Percentiles rank a stretch among this genome's conserved stretches.
These are phyloP conservation scores for Trinorchestia longiramus DNA, from an alignment of 1,140 invertebrate genomes.

Conservation along the genomic window DNA sequence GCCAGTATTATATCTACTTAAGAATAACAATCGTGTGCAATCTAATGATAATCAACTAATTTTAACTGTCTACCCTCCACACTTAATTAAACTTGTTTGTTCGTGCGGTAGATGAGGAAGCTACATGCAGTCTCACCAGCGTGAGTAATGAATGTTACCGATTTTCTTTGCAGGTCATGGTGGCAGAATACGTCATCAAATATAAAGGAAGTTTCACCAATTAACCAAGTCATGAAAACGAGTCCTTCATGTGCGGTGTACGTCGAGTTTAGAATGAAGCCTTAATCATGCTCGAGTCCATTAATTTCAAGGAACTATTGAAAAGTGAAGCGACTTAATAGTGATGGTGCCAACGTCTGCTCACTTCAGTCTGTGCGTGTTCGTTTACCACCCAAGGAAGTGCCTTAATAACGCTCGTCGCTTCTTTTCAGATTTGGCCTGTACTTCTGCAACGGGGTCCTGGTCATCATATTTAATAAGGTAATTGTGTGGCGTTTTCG, in stretches of 20 bases:
- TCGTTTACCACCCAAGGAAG: conserved; percentile 41
- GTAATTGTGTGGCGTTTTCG: conserved; percentile 27
- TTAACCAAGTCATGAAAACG: conserved; percentile 20
- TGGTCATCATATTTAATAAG: conserved; percentile 54
- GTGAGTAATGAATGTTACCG: neutral
- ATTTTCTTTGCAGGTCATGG: neutral
- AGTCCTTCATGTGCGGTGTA: conserved; percentile 10
- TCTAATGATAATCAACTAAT: neutral
- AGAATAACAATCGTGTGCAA: neutral
- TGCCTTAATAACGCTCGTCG: neutral
- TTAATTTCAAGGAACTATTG: conserved; percentile 31
- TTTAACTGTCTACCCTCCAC: neutral
- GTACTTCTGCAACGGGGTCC: neutral
- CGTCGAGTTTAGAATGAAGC: neutral
- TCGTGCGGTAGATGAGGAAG: neutral
- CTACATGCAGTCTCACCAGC: neutral
- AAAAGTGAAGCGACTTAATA: conserved; percentile 26
- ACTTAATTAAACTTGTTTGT: neutral
- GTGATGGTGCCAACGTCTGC: neutral
- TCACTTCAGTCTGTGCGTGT: neutral
- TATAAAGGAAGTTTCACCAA: conserved; percentile 13
- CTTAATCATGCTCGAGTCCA: neutral
- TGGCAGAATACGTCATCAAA: conserved; percentile 4
- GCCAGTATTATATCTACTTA: neutral
- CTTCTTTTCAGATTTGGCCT: conserved; percentile 42